Conservation (phyloP, 2,113 vertebrate species). For the Galemys pyrenaicus region DNA sequence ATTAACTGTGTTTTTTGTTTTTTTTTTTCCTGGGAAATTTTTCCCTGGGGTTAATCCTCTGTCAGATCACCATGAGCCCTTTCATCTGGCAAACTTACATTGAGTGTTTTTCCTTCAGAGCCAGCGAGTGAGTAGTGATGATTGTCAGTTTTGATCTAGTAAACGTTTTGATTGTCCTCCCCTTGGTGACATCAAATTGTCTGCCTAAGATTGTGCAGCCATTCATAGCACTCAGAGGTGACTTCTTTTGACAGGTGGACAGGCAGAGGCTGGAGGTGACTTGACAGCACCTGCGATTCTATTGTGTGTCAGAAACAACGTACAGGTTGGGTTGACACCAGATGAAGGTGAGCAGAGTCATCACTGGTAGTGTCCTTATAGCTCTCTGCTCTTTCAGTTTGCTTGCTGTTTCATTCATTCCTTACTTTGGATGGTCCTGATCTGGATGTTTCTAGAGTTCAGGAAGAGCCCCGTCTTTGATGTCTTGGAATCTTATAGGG, state of each 20-base stretch:
- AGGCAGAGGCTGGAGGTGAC: background rate
- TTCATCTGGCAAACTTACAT: background rate
- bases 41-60: background rate
- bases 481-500: background rate
- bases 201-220: background rate
- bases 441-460: too few relatives aligned
- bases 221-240: background rate
- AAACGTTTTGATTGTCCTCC: background rate
- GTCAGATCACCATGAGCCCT: background rate
- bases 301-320: background rate
- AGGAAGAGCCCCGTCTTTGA: background rate
- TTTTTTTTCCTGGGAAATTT: background rate
- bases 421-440: background rate
- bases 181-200: background rate
- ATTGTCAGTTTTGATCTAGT: background rate
- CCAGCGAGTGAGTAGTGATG: background rate
- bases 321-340: background rate
- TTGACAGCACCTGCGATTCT: background rate
- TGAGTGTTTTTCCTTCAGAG: background rate
- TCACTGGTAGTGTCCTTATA: rapidly evolving
- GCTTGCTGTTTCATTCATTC: background rate
- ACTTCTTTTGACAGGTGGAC: background rate
- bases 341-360: background rate
- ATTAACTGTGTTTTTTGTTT: background rate
- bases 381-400: background rate